These are phyloP conservation scores for Huso huso DNA, from an alignment of 2,797 vertebrate species.

Conservation along the genomic window DNA sequence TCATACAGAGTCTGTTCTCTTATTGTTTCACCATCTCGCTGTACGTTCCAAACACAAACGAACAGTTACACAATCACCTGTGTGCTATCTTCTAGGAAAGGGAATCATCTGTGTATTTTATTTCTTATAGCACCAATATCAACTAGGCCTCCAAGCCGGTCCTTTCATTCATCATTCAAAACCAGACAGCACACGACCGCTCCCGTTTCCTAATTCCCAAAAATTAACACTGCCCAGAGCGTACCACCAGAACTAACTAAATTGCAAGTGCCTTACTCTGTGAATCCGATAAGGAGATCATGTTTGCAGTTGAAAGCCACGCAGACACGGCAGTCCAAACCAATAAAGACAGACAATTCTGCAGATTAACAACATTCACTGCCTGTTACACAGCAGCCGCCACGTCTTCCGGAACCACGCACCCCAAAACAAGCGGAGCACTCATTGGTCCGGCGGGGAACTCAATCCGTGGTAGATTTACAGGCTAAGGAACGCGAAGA, in stretches of 20 bases:
- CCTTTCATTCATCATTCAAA: too few species aligned
- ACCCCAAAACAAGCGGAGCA: conserved; percentile 21
- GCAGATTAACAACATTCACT: conserved; percentile 32
- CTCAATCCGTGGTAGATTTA: conserved; percentile 2
- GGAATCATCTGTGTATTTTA: too few species aligned
- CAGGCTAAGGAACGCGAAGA: not conserved
- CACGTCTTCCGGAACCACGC: conserved; percentile 97
- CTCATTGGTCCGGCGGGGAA: conserved; percentile 4
- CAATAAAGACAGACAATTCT: not conserved
- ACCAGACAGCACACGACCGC: too few species aligned
- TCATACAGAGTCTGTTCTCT: not conserved
- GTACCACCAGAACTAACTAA: too few species aligned
- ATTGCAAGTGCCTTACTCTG: conserved; percentile 71
- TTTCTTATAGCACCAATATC: too few species aligned
- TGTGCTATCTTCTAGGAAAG: too few species aligned
- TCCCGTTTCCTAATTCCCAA: too few species aligned
- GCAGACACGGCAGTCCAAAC: not conserved
- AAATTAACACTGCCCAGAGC: not conserved
- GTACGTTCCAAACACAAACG: too few species aligned
- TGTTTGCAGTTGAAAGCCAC: conserved; percentile 36
- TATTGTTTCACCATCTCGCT: too few species aligned
- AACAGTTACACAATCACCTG: not conserved
- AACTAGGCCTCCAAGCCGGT: too few species aligned
- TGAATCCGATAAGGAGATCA: conserved; percentile 90
- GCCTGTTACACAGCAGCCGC: conserved; percentile 50